Base-by-base conservation (phyloP, 1,140 invertebrate genomes). In the Physella acuta region DNA sequence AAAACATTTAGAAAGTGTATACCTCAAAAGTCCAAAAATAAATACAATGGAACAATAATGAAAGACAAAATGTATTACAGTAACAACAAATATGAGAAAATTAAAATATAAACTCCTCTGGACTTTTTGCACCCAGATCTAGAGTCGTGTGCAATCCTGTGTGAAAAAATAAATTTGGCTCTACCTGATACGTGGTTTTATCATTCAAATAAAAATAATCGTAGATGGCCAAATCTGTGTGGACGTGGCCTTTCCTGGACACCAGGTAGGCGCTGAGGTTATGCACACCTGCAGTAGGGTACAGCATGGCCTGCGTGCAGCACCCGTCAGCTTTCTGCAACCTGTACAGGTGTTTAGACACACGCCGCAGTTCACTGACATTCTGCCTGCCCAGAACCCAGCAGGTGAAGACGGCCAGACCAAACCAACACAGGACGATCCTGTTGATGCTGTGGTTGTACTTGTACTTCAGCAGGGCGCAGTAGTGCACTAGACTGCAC, bases 301-400 rank as follows among this genome's bases (percentile, higher is more conserved):
- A 67, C 4, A 67, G 20, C 64, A 67, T 67, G 28, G 64, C 64
- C 36, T 67, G 52, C 26, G 63, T 67, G 33, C 64, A 67, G 36
- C 64, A 67, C 4, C 31, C 53, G 20, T 67, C 64, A 2, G 64
- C 55, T 26, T 16, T 36, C 33, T 67, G 51, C 2, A 67, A 33
- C 3, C 64, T 36, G 34, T 67, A 67, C 1, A 67, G 56, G 24
- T 67, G 39, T 56, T 36, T 55, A 4, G 53, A 56, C 1, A 56
- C 16, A 36, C 64, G 51, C 1, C 52, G 30, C 14, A 67, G 24
- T 24, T 67, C 64, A 30, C 56, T 67, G 3, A 67, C 16, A 56
- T 56, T 67, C 30, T 67, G 64, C 26, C 64, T 30, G 33, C 64
- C 64, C 28, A 67, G 4, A 20, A 67, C 30, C 51, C 20, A 39